These are phyloP conservation scores for Cordilura impudica DNA, from an alignment of 2,888 invertebrate genomes.

Conservation along the genomic window DNA sequence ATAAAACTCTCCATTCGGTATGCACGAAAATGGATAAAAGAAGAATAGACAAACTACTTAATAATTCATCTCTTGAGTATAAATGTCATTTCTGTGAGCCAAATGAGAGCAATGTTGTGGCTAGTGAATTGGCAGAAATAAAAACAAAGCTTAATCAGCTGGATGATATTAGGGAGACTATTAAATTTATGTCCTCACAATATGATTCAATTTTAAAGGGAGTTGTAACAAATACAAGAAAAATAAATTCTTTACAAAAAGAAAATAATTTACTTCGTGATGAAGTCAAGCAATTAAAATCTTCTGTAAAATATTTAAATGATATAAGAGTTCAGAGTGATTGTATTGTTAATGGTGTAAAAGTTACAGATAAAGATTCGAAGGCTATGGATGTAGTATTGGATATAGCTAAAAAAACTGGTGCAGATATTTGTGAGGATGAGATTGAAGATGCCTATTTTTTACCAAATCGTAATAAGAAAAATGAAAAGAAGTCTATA, in stretches of 20 bases:
- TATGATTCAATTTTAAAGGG: too few species aligned
- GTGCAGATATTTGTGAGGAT: not conserved
- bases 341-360: conserved; percentile 21
- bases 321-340: too few species aligned
- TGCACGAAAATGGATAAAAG: too few species aligned
- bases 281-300: not conserved
- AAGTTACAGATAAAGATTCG: not conserved
- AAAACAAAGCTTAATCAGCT: not conserved
- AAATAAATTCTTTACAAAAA: not conserved
- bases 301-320: conserved; percentile 5
- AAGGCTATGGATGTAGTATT: too few species aligned
- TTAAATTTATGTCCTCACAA: too few species aligned
- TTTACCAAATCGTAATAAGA: not conserved
- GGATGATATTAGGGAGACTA: too few species aligned
- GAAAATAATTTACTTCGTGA: conserved; percentile 15
- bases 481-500: not conserved
- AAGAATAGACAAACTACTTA: not conserved
- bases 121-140: conserved; percentile 6
- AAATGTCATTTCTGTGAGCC: conserved; percentile 1
- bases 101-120: not conserved
- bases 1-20: not conserved
- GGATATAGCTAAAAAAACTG: too few species aligned
- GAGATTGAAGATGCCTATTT: conserved; percentile 13
- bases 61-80: not conserved
- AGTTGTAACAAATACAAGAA: too few species aligned